Base-by-base conservation (phyloP, 2,797 vertebrate genomes). In the Emys orbicularis region DNA sequence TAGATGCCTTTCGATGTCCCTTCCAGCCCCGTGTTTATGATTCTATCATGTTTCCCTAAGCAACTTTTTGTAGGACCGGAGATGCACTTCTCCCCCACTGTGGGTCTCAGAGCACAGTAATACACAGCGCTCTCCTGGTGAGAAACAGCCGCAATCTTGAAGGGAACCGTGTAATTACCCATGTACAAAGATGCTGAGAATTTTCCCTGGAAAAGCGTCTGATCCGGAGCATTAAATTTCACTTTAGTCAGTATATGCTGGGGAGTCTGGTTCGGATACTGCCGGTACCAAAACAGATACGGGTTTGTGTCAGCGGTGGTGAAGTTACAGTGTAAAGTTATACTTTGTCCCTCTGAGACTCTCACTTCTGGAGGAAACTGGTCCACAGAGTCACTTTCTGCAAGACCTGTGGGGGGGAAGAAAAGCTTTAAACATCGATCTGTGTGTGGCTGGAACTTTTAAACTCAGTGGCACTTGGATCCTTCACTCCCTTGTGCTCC, bases 251-350 rank as follows among this genome's bases (percentile, higher is more conserved):
- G 4, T 10, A 37, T 50, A 81, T 77, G 86, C 6, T 37, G 29
- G 5, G 83, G 91, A 52, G 88, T 41, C 80, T 1, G 79, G 3
- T 82, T 50, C 1, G 53, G 57, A 86, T 15, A 59, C 53, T 76
- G 87, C n/a, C 87, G 79, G 87, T 65, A 93, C 91, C 87, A 86
- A 82, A 89, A 86, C 34, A 93, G 87, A 3, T 8, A 23, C 56
- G 86, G 29, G 65, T 6, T 1, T n/a, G 13, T 5, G 59, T 25
- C 61, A 37, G 0, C 7, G 8, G 68, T 56, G 1, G 68, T 41
- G 68, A 72, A 72, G 11, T 21, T 37, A 12, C 68, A 72, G 9
- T 21, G 9, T 10, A 37, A 21, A 72, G 19, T 72, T 5, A 41
- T n/a, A 3, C n/a, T 25, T 37, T 72, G 37, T 12, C 21, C 68